These are phyloP conservation scores for Bos javanicus DNA, from an alignment of 2,113 vertebrate genomes.

Conservation along the genomic window DNA sequence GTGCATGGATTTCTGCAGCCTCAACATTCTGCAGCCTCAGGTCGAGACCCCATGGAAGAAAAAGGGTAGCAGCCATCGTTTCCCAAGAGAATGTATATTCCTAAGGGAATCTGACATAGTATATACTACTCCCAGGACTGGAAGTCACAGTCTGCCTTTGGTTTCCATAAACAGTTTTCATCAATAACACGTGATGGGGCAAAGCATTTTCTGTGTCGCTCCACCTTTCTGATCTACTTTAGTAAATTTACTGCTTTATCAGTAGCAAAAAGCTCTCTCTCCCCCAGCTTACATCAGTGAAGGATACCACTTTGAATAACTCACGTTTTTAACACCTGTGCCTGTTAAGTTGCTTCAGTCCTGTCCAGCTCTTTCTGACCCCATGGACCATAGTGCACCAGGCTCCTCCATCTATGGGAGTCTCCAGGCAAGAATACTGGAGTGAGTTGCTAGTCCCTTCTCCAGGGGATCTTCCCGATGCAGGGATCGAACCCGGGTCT, in stretches of 20 bases:
- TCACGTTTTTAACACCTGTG: neutral
- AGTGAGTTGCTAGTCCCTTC: neutral
- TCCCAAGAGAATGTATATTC: neutral
- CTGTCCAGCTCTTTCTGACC: neutral
- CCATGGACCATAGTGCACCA: neutral
- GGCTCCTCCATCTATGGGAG: neutral
- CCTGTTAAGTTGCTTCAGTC: neutral
- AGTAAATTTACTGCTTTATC: neutral
- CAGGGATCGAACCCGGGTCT: neutral
- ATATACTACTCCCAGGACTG: neutral
- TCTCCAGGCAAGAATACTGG: neutral
- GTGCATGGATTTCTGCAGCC: conserved; percentile 4
- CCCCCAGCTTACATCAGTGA: neutral
- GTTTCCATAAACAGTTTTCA: neutral
- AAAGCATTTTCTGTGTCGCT: neutral
- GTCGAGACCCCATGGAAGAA: neutral
- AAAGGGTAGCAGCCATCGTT: neutral
- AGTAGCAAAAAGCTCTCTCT: neutral
- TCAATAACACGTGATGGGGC: neutral
- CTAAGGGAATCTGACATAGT: neutral
- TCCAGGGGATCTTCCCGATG: neutral
- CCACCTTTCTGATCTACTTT: neutral
- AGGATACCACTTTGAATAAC: neutral
- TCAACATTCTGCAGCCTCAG: conserved; percentile 21
- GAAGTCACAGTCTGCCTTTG: conserved; percentile 5